A percentile compares a stretch with the other conserved stretches of the same genome.
Conservation (phyloP, 2,113 vertebrate genomes). For the Rhodinocichla rosea region DNA sequence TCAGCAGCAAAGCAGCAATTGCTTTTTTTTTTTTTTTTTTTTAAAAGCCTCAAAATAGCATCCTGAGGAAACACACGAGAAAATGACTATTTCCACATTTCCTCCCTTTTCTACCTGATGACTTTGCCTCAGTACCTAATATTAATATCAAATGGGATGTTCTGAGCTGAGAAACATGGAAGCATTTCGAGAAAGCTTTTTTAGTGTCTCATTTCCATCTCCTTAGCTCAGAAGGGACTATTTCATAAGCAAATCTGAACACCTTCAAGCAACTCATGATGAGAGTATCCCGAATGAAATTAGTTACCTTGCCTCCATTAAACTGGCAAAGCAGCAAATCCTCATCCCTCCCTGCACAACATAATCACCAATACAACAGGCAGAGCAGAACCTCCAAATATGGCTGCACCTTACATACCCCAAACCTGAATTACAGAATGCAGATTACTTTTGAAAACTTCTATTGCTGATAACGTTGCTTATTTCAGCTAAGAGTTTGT, state of each 20-base stretch:
- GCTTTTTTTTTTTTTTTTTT: slow-evolving; percentile 2
- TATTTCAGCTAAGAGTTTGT: background rate
- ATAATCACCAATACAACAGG: background rate
- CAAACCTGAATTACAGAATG: background rate
- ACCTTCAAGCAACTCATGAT: slow-evolving; percentile 54
- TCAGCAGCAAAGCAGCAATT: slow-evolving; percentile 26
- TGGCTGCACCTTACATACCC: background rate
- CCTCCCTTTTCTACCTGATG: slow-evolving; percentile 44
- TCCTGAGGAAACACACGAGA: slow-evolving; percentile 50
- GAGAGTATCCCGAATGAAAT: slow-evolving; percentile 33
- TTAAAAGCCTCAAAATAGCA: slow-evolving; percentile 58
- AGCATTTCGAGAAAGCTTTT: slow-evolving; percentile 39
- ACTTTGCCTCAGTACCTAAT: slow-evolving; percentile 63
- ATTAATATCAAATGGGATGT: slow-evolving; percentile 56
- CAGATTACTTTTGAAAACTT: background rate
- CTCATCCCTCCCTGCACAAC: background rate
- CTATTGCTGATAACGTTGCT: background rate
- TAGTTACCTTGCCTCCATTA: slow-evolving; percentile 38
- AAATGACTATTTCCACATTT: slow-evolving; percentile 47
- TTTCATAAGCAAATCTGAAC: slow-evolving; percentile 62
- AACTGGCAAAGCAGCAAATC: slow-evolving; percentile 22
- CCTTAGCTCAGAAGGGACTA: slow-evolving; percentile 29
- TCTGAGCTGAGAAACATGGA: slow-evolving; percentile 49
- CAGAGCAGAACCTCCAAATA: background rate
- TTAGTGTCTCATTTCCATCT: slow-evolving; percentile 59